These are phyloP conservation scores for Oikopleura vanhoeffeni DNA, from an alignment of 23 tunicate genomes.

Conservation along the genomic window DNA sequence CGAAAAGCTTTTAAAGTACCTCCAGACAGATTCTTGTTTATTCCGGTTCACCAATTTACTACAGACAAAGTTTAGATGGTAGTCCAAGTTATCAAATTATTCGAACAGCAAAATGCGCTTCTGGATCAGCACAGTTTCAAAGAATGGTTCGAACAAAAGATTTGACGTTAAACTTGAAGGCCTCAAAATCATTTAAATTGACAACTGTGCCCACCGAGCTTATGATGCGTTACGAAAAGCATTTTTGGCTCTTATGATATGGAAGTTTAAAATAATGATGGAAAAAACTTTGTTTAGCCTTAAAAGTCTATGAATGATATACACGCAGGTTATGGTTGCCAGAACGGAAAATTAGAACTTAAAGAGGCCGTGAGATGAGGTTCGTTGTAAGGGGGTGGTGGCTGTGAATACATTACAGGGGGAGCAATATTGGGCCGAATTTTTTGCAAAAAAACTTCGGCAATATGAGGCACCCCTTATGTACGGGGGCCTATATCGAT, in stretches of 20 bases:
- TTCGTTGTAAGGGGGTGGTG: no score
- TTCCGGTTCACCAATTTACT: background rate
- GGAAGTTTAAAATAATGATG: background rate
- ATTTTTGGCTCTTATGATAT: background rate
- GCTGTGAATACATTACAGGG: no score
- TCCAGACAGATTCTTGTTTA: background rate
- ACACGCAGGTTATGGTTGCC: background rate
- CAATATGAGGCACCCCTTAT: no score
- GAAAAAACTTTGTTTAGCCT: background rate
- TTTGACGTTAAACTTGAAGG: background rate
- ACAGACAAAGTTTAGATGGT: background rate
- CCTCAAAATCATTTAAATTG: background rate
- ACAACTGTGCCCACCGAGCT: background rate
- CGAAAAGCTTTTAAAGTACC: background rate
- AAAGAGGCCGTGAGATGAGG: background rate
- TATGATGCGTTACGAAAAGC: background rate
- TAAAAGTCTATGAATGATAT: background rate
- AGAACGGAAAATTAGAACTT: background rate
- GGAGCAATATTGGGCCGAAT: no score
- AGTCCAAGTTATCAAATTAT: background rate
- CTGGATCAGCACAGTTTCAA: no score
- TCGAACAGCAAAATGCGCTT: background rate
- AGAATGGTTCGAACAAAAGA: background rate
- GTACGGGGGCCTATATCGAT: no score
- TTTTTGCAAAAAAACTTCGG: no score